Conservation (phyloP, 2,113 vertebrate species). For the Oncorhynchus clarkii region DNA sequence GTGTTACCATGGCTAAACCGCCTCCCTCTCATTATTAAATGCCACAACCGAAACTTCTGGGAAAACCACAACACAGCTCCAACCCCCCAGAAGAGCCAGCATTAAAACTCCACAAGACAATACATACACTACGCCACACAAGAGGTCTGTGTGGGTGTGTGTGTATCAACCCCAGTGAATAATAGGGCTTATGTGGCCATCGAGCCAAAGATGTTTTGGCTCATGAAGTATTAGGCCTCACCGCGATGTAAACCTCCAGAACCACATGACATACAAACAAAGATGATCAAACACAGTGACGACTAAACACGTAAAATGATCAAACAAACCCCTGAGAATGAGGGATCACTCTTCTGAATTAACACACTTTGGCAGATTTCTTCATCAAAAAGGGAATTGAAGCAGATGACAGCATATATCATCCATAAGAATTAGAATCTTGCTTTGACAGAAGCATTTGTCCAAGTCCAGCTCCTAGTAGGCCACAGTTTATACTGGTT, state of each 20-base stretch:
- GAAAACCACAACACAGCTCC: slow-evolving; percentile 57
- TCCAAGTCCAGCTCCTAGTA: background rate
- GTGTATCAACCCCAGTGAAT: background rate
- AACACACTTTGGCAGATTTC: slow-evolving; percentile 27
- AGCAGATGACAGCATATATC: background rate
- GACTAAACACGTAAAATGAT: slow-evolving; percentile 29
- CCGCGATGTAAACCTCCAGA: slow-evolving; percentile 60
- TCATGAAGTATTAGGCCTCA: slow-evolving; percentile 51
- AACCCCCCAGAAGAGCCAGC: slow-evolving; percentile 37
- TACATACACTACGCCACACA: slow-evolving; percentile 5
- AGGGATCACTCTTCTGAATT: slow-evolving; percentile 17
- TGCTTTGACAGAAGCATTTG: slow-evolving; percentile 4
- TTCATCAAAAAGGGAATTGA: slow-evolving; percentile 29
- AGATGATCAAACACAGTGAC: slow-evolving; percentile 43
- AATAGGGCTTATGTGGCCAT: slow-evolving; percentile 40
- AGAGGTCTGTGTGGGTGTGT: too few species aligned
- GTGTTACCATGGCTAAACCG: slow-evolving; percentile 10
- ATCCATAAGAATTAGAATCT: background rate
- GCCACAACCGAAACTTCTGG: slow-evolving; percentile 43
- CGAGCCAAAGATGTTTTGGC: slow-evolving; percentile 58
- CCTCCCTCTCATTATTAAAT: slow-evolving; percentile 47
- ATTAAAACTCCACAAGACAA: slow-evolving; percentile 42
- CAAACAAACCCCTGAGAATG: slow-evolving; percentile 14
- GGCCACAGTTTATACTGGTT: background rate
- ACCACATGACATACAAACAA: slow-evolving; percentile 34